A percentile compares a stretch with the other conserved stretches of the same genome.
Evolutionary conservation across 2,888 invertebrate genomes (phyloP).

Genomic region (Tiliacea citrago): DNA sequence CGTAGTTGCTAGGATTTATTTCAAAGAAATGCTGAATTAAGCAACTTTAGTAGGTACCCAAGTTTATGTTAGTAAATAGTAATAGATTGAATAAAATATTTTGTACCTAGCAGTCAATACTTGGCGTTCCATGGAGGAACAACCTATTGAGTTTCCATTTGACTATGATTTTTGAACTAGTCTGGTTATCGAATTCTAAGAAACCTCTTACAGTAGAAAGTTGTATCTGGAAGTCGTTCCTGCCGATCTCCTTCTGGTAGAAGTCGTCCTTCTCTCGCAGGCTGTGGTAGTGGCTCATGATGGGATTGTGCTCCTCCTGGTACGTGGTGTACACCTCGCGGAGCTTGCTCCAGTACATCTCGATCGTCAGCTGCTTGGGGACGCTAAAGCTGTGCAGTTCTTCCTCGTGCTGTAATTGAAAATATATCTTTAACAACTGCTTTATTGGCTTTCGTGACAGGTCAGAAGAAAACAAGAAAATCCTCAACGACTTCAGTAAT

Average conservation of each 20-base stretch:
- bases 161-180: neutral
- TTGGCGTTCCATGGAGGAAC: neutral
- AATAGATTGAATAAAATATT: neutral
- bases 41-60: neutral
- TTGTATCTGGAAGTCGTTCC: constrained; percentile 82
- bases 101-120: neutral
- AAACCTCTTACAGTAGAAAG: constrained; percentile 76
- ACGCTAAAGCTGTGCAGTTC: constrained; percentile 82
- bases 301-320: constrained; percentile 84
- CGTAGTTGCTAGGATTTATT: neutral
- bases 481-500: neutral
- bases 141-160: neutral
- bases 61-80: neutral
- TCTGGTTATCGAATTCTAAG: neutral
- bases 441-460: neutral
- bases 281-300: constrained; percentile 84
- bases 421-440: too few relatives aligned
- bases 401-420: constrained; percentile 81
- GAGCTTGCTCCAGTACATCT: constrained; percentile 82
- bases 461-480: neutral
- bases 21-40: neutral
- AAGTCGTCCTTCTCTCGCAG: constrained; percentile 88
- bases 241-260: constrained; percentile 88
- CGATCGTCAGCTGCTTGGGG: constrained; percentile 85
- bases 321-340: constrained; percentile 82